Percentiles rank a stretch among this genome's conserved stretches.
phyloP scores from a whole-genome alignment of 2,888 invertebrate genomes.

The Diogma glabrata region DNA sequence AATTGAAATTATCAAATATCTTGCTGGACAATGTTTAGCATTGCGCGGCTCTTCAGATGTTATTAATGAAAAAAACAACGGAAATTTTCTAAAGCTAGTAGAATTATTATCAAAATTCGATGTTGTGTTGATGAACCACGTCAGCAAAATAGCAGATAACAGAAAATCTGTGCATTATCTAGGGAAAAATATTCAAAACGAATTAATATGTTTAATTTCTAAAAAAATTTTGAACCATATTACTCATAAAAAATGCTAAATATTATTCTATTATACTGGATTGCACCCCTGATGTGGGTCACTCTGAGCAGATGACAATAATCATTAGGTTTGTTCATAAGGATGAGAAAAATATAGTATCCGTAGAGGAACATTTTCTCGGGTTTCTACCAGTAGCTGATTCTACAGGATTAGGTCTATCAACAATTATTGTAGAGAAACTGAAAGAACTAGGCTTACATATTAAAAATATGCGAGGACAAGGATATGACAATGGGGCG shows the following conservation, averaged over 20 bases:
- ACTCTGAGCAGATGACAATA: neutral
- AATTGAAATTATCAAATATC: conserved; percentile 1
- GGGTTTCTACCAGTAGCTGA: neutral
- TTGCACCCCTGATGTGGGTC: neutral
- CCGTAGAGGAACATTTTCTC: neutral
- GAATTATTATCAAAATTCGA: conserved; percentile 1
- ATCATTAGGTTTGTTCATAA: conserved; percentile 1
- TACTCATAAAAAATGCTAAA: neutral
- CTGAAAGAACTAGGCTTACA: no score
- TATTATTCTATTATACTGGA: neutral
- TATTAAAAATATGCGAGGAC: no score
- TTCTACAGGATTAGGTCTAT: neutral
- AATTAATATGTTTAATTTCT: no score
- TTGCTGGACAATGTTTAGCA: no score
- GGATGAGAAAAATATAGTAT: neutral
- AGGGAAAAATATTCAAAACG: neutral
- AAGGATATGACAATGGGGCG: no score
- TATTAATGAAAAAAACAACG: no score
- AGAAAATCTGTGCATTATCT: neutral
- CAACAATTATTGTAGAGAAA: no score
- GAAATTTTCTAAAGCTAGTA: neutral
- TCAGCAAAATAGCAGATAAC: neutral
- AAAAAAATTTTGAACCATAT: no score
- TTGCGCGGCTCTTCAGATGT: neutral
- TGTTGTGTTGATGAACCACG: neutral